These are phyloP conservation scores for Enteromius viviparus DNA, from an alignment of 2,797 vertebrate genomes.

Conservation along the genomic window DNA sequence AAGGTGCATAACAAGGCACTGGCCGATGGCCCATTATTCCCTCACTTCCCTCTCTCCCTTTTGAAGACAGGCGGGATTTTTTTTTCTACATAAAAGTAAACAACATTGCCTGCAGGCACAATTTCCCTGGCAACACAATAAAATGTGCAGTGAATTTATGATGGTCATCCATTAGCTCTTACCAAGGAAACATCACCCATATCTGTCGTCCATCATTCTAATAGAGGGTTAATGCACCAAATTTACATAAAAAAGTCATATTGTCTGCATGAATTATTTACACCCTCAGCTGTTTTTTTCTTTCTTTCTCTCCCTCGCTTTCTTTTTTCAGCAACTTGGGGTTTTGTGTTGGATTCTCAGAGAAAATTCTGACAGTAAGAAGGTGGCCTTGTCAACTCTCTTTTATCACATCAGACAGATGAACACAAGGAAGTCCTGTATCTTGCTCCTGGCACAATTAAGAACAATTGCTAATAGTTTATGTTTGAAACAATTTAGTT, in stretches of 20 bases:
- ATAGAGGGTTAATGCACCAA: constrained; percentile 99
- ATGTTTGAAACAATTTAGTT: neutral
- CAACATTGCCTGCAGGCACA: constrained; percentile 99
- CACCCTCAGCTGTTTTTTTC: constrained; percentile 99
- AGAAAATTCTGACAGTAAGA: constrained; percentile 97
- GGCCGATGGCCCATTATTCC: constrained; percentile 84
- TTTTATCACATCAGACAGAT: constrained; percentile 52
- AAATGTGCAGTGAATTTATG: constrained; percentile 99
- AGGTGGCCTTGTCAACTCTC: constrained; percentile 69
- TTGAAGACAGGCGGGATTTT: constrained; percentile 93
- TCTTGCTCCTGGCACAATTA: constrained; percentile 53
- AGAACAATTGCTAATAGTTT: constrained; percentile 58
- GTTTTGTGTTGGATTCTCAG: constrained; percentile 90
- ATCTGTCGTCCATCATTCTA: constrained; percentile 99
- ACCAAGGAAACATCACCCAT: constrained; percentile 99
- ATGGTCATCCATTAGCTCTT: constrained; percentile 99
- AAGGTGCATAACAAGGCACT: constrained; percentile 77
- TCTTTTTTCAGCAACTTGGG: constrained; percentile 77
- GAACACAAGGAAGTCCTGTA: constrained; percentile 41
- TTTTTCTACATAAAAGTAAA: constrained; percentile 98
- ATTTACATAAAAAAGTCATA: constrained; percentile 99
- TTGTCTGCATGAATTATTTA: constrained; percentile 99
- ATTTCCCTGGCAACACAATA: constrained; percentile 99
- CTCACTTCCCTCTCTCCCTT: constrained; percentile 72
- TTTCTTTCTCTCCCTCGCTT: constrained; percentile 49